A percentile compares a stretch with the other conserved stretches of the same genome.
Evolutionary conservation across 1,140 invertebrate species (phyloP).

Genomic region (Globodera rostochiensis): DNA sequence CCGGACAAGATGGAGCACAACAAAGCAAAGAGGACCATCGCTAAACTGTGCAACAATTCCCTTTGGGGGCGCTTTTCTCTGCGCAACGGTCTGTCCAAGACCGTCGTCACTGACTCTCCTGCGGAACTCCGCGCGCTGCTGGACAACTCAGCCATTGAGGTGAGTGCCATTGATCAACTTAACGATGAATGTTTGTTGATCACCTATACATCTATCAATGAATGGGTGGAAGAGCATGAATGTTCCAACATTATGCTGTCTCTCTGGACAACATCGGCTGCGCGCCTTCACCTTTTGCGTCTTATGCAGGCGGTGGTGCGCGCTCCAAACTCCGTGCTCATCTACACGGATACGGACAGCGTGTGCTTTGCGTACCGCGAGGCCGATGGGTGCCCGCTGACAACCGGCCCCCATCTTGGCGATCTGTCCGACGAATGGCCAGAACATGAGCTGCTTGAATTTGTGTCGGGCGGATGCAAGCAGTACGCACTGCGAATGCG

Average conservation of each 20-base stretch:
- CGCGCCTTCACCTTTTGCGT: too few species aligned
- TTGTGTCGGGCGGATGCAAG: background rate
- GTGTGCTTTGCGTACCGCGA: slow-evolving; percentile 1
- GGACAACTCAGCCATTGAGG: background rate
- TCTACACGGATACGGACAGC: slow-evolving; percentile 15
- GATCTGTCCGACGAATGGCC: slow-evolving; percentile 1
- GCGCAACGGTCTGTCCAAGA: background rate
- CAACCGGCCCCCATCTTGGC: slow-evolving; percentile 8
- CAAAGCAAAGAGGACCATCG: background rate
- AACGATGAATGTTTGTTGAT: background rate
- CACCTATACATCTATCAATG: background rate
- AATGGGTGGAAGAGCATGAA: slow-evolving; percentile 13
- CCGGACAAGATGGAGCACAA: slow-evolving; percentile 4
- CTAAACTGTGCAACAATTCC: slow-evolving; percentile 5
- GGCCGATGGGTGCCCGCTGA: background rate
- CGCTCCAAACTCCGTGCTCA: background rate
- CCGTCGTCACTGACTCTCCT: background rate
- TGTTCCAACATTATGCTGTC: slow-evolving; percentile 4
- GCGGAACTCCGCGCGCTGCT: background rate
- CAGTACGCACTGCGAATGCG: slow-evolving; percentile 19
- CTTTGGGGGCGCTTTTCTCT: slow-evolving; percentile 16
- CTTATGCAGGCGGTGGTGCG: slow-evolving; percentile 17
- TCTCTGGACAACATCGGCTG: background rate
- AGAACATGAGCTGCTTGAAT: background rate
- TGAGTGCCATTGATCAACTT: background rate